Evolutionary conservation across 1,140 invertebrate genomes (phyloP), one percentile per base, ranked within the genome.

Genomic region (Stegodyphus dumicola): DNA sequence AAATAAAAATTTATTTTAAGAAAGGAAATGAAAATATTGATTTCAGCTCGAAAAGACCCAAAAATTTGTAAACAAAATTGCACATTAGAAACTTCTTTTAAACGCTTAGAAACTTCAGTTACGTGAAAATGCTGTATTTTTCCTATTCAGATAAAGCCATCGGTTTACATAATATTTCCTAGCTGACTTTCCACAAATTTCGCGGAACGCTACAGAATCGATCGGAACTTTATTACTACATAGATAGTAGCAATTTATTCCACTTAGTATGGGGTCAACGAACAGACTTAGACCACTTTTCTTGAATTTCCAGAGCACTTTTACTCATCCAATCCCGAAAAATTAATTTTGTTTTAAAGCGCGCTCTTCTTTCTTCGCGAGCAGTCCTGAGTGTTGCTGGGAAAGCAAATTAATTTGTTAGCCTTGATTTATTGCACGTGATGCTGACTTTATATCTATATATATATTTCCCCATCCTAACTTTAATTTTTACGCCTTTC

Each of bases 391-490:
- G 13, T 71, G 33, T 71, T 71, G 11, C 33, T 52, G 9, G 49
- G 48, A 71, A 49, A 71, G 69, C 69, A 71, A 71, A 71, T 71
- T 71, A 71, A 71, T 71, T 71, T 71, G 18, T 71, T 71, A 49
- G 10, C 69, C 33, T 18, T 11, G 69, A 71, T 49, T 71, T 49
- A 71, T 71, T 49, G 11, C n/a, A 15, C 49, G 10, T 49, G 69
- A 15, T 10, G 56, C 15, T 60, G 9, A 60, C 56, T 10, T 15
- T 60, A 9, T 60, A 60, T 33, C 18, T 67, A 10, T 17, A 67
- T 33, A 33, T 6, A 18, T 33, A 6, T 67, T 33, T 67, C 18
- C n/a, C 48, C 66, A 9, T 10, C 66, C 66, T 67, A 67, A 67
- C 48, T 67, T 67, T 67, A 67, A 67, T 67, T 33, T 67, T 67